Evolutionary conservation across 92 coral and sea anemone genomes (phyloP).

Genomic region (Diadumene lineata): DNA sequence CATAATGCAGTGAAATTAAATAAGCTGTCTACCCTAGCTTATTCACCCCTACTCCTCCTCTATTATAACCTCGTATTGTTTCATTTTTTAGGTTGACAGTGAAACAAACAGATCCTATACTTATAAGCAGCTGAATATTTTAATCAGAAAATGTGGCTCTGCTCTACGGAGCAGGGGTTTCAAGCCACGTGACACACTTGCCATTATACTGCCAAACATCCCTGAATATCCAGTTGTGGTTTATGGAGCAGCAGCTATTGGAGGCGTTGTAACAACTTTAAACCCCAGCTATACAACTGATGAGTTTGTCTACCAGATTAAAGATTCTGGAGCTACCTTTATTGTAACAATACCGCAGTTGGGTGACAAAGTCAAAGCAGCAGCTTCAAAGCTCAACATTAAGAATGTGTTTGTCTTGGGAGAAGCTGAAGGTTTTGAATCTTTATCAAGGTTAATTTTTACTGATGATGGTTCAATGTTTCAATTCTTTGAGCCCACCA

Average conservation of each 20-base stretch:
- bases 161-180: conserved; percentile 74
- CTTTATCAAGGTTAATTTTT: conserved; percentile 56
- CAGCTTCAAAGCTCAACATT: conserved; percentile 59
- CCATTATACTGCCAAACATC: conserved; percentile 66
- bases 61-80: too few species aligned
- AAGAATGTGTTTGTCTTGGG: conserved; percentile 69
- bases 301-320: conserved; percentile 70
- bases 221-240: conserved; percentile 70
- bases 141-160: conserved; percentile 67
- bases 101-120: conserved; percentile 72
- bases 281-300: conserved; percentile 63
- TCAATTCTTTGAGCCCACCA: conserved; percentile 56
- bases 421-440: conserved; percentile 60
- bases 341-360: conserved; percentile 73
- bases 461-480: conserved; percentile 74
- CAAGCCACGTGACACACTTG: conserved; percentile 64
- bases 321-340: conserved; percentile 64
- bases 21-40: too few species aligned
- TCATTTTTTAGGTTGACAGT: conserved; percentile 52
- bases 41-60: too few species aligned
- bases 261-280: conserved; percentile 66
- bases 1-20: too few species aligned
- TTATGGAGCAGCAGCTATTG: conserved; percentile 64
- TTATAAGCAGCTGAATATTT: conserved; percentile 49
- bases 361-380: conserved; percentile 62